These are phyloP conservation scores for Drosophila sucinea DNA, from an alignment of 1,140 invertebrate species.

Conservation along the genomic window DNA sequence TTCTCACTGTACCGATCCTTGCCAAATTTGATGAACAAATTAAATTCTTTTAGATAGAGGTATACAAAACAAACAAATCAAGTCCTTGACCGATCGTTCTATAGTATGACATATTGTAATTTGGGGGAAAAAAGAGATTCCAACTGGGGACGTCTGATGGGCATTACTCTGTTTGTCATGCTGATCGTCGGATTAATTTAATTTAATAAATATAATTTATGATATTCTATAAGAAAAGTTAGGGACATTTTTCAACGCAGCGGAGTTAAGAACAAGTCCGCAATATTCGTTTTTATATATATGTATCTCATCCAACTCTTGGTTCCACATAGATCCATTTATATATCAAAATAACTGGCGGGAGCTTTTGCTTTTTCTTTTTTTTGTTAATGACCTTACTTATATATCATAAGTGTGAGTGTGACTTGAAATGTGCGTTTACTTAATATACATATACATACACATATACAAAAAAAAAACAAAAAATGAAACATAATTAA, in stretches of 20 bases:
- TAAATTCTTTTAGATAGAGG: neutral
- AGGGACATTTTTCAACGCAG: neutral
- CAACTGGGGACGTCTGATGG: neutral
- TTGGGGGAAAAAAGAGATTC: neutral
- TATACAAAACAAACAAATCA: neutral
- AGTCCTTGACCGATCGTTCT: neutral
- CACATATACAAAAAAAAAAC: constrained; percentile 20
- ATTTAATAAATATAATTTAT: neutral
- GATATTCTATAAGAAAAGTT: neutral
- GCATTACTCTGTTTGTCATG: neutral
- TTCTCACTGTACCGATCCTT: neutral
- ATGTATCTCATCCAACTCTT: neutral
- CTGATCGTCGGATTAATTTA: neutral
- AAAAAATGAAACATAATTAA: constrained; percentile 7
- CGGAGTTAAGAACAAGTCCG: neutral
- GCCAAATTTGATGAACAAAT: neutral
- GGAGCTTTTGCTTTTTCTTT: neutral
- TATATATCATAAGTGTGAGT: constrained; percentile 35
- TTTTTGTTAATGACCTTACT: neutral
- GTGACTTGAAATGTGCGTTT: constrained; percentile 48
- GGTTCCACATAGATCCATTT: neutral
- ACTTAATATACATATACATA: constrained; percentile 47
- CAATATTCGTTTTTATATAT: neutral
- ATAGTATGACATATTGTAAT: neutral
- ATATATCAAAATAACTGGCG: neutral